Base-by-base conservation (phyloP, 2,113 vertebrate species). In the Alectura lathami region DNA sequence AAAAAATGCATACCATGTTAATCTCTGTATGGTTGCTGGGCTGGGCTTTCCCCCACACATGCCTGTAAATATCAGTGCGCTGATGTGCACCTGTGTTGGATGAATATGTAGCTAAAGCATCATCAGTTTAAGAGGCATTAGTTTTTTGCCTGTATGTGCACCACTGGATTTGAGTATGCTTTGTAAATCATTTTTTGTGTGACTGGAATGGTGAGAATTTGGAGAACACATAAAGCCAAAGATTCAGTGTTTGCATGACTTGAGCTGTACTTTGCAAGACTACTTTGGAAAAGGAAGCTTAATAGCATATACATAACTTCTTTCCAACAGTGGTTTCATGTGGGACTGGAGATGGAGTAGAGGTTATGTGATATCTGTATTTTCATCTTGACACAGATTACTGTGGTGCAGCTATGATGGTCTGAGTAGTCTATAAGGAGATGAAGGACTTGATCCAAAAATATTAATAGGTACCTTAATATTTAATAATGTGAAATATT, bases 341-440 rank as follows among this genome's bases (percentile, higher is more conserved):
- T 13, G 8, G 18, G 51, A 12, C 12, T 6, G 13, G 11, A 30
- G 11, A 3, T 53, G 9, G 1, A 1, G 0, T n/a, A 17, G 21
- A 51, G 34, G 27, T 50, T 7, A 17, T 32, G 16, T 10, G 36
- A 43, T 15, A 43, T 43, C 15, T 43, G 42, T 15, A 43, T 43
- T 43, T 43, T 43, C 42, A 43, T 43, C 15, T 43, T 43, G 42
- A 43, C 26, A 36, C 29, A 57, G 27, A 10, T 45, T 45, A 27
- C 17, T 45, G 17, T 42, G 30, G 18, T 42, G 42, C 23, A 42
- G 26, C 38, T 27, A 13, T 73, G 36, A 24, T 73, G 29, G 13
- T 34, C 42, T 74, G 48, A 62, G 7, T 45, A 12, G 36, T 29
- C 20, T 64, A 7, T 34, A 56, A 53, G 22, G 51, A 43, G 26